Evolutionary conservation across 2,888 invertebrate genomes (phyloP).

Genomic region (Thelaira solivaga): DNA sequence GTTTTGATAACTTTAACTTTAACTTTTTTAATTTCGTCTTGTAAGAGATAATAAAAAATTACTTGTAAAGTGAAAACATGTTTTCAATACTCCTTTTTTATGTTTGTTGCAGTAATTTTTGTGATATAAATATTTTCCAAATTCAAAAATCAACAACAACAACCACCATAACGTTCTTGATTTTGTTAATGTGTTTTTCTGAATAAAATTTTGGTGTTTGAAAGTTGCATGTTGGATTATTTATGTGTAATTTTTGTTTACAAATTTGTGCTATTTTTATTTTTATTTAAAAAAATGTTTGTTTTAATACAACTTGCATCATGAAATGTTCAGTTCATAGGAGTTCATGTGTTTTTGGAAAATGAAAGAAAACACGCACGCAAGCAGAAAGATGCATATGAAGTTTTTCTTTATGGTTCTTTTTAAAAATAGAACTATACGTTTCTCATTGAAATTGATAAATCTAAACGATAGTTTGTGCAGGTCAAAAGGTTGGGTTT

Average conservation of each 20-base stretch:
- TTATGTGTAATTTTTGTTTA: constrained; percentile 1
- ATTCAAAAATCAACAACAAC: background rate
- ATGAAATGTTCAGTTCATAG: no score
- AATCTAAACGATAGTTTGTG: background rate
- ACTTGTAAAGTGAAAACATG: no score
- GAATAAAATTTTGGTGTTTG: background rate
- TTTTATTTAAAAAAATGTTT: background rate
- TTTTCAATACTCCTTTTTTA: no score
- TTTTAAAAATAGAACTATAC: no score
- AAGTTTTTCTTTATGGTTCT: no score
- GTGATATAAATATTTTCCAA: no score
- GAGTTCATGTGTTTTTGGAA: background rate
- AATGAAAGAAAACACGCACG: background rate
- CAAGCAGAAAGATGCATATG: background rate
- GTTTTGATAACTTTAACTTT: no score
- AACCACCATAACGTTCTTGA: background rate
- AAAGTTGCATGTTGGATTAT: constrained; percentile 8
- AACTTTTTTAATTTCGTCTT: no score
- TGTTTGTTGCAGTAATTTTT: no score
- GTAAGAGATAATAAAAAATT: no score
- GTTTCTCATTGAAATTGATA: no score
- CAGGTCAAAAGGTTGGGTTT: background rate
- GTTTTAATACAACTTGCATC: no score
- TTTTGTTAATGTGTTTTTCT: background rate
- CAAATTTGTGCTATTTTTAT: background rate